Evolutionary conservation across 2,797 vertebrate species (phyloP).

Genomic region (Characodon lateralis): DNA sequence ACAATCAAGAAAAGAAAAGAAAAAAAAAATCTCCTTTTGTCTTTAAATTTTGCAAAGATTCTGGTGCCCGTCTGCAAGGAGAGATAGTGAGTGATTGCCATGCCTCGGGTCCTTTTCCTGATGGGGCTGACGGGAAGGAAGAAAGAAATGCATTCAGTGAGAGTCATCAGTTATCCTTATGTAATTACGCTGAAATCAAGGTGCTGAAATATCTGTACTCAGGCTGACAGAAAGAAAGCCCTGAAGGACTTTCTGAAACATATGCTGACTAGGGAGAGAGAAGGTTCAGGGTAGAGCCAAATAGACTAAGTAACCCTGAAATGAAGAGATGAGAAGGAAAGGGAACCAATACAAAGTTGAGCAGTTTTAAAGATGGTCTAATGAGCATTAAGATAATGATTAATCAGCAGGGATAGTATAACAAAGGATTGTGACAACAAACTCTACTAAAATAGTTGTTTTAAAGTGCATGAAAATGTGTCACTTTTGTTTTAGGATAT

Average conservation of each 20-base stretch:
- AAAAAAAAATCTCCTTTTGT: constrained; percentile 37
- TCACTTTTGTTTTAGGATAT: background rate
- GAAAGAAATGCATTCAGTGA: constrained; percentile 57
- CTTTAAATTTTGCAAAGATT: constrained; percentile 60
- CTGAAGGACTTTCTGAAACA: constrained; percentile 61
- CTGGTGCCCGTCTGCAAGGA: constrained; percentile 42
- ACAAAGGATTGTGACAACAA: constrained; percentile 10
- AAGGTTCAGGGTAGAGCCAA: constrained; percentile 30
- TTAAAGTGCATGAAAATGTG: constrained; percentile 19
- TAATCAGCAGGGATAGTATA: constrained; percentile 52
- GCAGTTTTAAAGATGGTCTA: constrained; percentile 61
- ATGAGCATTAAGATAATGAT: constrained; percentile 66
- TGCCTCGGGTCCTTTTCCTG: constrained; percentile 62
- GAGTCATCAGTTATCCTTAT: constrained; percentile 74
- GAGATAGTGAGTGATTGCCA: constrained; percentile 62
- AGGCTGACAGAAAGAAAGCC: constrained; percentile 57
- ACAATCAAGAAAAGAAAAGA: constrained; percentile 49
- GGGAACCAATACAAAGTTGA: constrained; percentile 61
- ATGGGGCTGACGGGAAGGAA: constrained; percentile 54
- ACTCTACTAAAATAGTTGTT: constrained; percentile 23
- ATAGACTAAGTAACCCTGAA: constrained; percentile 33
- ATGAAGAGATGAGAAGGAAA: constrained; percentile 39
- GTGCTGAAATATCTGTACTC: constrained; percentile 67
- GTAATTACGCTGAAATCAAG: constrained; percentile 77
- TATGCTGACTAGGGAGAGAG: constrained; percentile 47